Evolutionary conservation across 2,113 vertebrate genomes (phyloP).

Genomic region (Echinops telfairi): DNA sequence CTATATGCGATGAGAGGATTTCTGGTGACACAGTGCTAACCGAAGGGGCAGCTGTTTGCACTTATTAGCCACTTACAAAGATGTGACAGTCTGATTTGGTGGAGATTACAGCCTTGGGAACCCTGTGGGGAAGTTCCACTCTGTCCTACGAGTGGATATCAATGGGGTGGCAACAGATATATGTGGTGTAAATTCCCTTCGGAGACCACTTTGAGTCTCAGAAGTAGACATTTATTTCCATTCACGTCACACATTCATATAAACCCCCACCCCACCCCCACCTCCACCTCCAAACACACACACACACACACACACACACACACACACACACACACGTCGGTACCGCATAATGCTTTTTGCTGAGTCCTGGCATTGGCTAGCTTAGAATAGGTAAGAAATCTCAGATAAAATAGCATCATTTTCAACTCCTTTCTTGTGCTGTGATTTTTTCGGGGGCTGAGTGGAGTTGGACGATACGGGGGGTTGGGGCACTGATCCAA

Average conservation of each 20-base stretch:
- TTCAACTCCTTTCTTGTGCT: slow-evolving; percentile 25
- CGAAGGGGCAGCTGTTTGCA: not conserved
- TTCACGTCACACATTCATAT: too few relatives aligned
- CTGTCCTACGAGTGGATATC: not conserved
- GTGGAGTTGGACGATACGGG: not conserved
- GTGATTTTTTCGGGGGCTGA: not conserved
- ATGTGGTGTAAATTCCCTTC: not conserved
- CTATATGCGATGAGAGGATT: not conserved
- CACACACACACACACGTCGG: too few relatives aligned
- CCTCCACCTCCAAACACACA: not conserved
- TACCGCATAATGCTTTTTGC: not conserved
- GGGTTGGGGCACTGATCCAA: not conserved
- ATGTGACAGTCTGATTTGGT: not conserved
- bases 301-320: too few relatives aligned
- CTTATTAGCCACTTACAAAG: not conserved
- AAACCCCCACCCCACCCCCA: too few relatives aligned
- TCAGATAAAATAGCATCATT: not conserved
- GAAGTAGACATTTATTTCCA: not conserved
- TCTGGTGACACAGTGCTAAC: not conserved
- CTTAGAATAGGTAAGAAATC: not conserved
- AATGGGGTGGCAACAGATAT: not conserved
- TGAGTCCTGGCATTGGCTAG: not conserved
- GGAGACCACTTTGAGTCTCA: not conserved
- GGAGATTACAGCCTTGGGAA: not conserved
- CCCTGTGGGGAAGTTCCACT: not conserved